Percentiles rank a stretch among this genome's conserved stretches.
Conservation (phyloP, 2,797 vertebrate genomes). For the Falco naumanni region DNA sequence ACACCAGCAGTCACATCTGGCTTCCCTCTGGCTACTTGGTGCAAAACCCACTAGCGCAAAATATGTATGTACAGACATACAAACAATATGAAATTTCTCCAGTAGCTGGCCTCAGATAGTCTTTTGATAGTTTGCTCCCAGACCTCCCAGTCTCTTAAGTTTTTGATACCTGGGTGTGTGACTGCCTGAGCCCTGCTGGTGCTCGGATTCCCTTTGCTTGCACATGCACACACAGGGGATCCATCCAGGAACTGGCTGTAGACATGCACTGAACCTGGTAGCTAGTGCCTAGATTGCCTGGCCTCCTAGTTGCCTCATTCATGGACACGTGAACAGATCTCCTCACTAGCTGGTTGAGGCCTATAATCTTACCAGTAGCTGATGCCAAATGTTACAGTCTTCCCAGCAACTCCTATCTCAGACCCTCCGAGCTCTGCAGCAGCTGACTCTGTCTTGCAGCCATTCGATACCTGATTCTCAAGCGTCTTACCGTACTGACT, state of each 20-base stretch:
- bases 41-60: not conserved
- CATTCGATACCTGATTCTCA: not conserved
- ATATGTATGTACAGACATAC: not conserved
- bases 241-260: not conserved
- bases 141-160: not conserved
- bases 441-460: not conserved
- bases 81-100: not conserved
- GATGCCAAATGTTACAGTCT: not conserved
- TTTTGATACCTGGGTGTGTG: not conserved
- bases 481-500: not conserved
- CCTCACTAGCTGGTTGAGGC: not conserved
- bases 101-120: not conserved
- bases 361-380: not conserved
- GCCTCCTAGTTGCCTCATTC: not conserved
- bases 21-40: not conserved
- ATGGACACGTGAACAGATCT: not conserved
- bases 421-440: not conserved
- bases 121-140: not conserved
- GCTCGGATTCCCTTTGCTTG: not conserved
- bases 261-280: not conserved
- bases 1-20: not conserved
- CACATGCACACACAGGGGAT: rapidly evolving
- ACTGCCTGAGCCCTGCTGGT: not conserved
- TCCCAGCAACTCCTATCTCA: not conserved
- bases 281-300: not conserved